These are phyloP conservation scores for Lathamus discolor DNA, from an alignment of 2,113 vertebrate species.

Conservation along the genomic window DNA sequence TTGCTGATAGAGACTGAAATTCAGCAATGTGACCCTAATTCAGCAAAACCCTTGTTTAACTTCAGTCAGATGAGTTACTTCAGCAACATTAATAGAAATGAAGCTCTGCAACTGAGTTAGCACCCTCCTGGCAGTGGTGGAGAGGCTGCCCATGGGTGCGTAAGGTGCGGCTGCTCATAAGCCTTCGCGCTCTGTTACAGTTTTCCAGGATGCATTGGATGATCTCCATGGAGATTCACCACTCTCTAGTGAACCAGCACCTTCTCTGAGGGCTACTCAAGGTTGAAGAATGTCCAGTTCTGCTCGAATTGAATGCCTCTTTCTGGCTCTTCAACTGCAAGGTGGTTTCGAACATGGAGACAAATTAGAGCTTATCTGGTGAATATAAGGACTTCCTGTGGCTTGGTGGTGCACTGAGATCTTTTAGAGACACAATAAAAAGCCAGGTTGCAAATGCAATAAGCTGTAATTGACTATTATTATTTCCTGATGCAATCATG, in stretches of 20 bases:
- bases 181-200: rapidly evolving
- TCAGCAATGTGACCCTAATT: neutral
- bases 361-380: neutral
- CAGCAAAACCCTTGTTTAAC: neutral
- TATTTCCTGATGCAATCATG: neutral
- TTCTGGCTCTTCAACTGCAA: neutral
- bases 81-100: rapidly evolving
- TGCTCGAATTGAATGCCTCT: rapidly evolving
- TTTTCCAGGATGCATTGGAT: rapidly evolving
- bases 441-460: neutral
- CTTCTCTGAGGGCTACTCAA: neutral
- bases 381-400: neutral
- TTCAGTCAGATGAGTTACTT: neutral
- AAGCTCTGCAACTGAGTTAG: rapidly evolving
- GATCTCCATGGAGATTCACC: neutral
- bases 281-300: neutral
- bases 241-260: too few species aligned
- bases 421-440: neutral
- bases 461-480: neutral
- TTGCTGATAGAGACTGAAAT: neutral
- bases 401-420: too few species aligned
- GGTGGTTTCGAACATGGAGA: neutral
- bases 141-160: rapidly evolving
- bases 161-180: rapidly evolving
- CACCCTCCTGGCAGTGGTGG: rapidly evolving